Base-by-base conservation (phyloP, 1,140 invertebrate species). In the Thaumatotibia leucotreta region DNA sequence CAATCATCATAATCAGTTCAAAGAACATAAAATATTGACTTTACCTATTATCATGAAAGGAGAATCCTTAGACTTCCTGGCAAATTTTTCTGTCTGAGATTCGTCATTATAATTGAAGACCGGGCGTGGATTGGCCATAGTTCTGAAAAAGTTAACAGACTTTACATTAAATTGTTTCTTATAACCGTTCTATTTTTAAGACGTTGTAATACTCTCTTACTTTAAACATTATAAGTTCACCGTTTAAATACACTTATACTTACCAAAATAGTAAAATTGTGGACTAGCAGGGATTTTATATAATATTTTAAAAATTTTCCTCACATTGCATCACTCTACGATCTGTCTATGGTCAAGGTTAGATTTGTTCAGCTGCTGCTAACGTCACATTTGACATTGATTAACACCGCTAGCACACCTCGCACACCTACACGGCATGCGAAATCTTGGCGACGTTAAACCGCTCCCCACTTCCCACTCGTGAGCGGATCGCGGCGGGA, bases 1-100 rank as follows among this genome's bases (percentile, higher is more conserved):
- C n/a, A n/a, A n/a, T n/a, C n/a, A n/a, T n/a, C n/a, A n/a, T n/a
- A n/a, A n/a, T n/a, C n/a, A n/a, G n/a, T n/a, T n/a, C n/a, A n/a
- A n/a, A n/a, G n/a, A n/a, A n/a, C n/a, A n/a, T n/a, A n/a, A n/a
- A n/a, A n/a, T n/a, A n/a, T n/a, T n/a, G n/a, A 39, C 29, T 75
- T 92, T 89, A 94, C 94, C 94, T 71, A 94, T 90, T 63, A 94
- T 89, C 92, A 95, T 93, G 80, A 94, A 93, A 6, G 94, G 94
- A 9, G 93, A 93, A 71, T 95, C 94, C 77, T 94, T 93, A 5
- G 93, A 92, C 71, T 95, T 95, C 66, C 92, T 91, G 3, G 92
- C 81, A n/a, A 95, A 82, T 67, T 89, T 92, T 6, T 93, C 90
- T 4, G 83, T 67, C 61, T 92, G 87, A 74, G 92, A 91, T 75